These are phyloP conservation scores for Adelphocoris suturalis DNA, from an alignment of 2,888 invertebrate species.

Conservation along the genomic window DNA sequence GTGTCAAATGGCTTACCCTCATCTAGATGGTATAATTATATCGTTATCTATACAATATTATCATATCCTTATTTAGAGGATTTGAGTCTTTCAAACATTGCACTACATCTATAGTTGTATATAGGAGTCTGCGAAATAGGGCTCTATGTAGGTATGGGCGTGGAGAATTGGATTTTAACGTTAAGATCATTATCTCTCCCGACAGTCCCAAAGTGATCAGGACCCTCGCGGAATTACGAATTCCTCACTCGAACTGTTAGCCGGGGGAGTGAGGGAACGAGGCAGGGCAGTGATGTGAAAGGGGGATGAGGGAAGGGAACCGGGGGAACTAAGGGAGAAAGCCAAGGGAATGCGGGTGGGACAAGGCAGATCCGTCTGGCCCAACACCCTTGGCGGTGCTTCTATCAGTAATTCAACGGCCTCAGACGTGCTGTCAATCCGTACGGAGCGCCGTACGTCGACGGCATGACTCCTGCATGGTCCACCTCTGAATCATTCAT, in stretches of 20 bases:
- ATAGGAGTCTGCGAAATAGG: no score
- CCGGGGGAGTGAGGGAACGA: background rate
- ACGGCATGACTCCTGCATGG: slow-evolving; percentile 42
- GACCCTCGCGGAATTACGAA: slow-evolving; percentile 11
- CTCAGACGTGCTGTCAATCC: background rate
- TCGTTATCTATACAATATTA: no score
- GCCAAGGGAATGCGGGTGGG: background rate
- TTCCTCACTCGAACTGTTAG: background rate
- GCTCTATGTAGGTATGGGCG: no score
- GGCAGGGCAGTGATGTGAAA: no score
- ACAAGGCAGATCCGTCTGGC: slow-evolving; percentile 8
- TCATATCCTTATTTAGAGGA: no score
- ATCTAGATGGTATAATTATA: no score
- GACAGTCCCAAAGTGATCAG: background rate
- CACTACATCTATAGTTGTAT: no score
- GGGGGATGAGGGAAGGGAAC: background rate
- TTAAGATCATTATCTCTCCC: slow-evolving; percentile 1
- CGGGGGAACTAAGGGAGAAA: no score
- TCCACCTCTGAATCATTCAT: slow-evolving; percentile 33
- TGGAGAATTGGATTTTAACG: background rate
- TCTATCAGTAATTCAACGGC: background rate
- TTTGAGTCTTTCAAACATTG: no score
- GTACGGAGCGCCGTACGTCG: slow-evolving; percentile 10
- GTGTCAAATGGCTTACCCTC: no score
- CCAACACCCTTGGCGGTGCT: slow-evolving; percentile 3